Conservation (phyloP, 2,888 invertebrate species). For the Archips crataeganus region DNA sequence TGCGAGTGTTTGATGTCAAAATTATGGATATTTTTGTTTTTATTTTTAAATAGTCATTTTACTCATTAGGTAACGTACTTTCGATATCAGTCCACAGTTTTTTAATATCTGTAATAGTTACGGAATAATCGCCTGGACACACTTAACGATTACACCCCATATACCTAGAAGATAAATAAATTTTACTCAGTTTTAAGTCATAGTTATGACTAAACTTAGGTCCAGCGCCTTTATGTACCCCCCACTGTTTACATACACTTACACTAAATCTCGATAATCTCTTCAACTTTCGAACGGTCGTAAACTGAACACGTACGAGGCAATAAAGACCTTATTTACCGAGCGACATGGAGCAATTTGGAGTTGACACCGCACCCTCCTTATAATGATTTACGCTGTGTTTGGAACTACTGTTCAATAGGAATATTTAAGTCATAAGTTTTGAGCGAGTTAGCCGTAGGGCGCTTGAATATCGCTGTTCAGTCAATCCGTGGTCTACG, state of each 20-base stretch:
- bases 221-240: constrained; percentile 1
- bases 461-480: too few relatives aligned
- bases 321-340: constrained; percentile 41
- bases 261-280: constrained; percentile 39
- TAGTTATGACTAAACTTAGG: not conserved
- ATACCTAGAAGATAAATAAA: too few relatives aligned
- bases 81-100: too few relatives aligned
- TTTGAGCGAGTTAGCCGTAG: not conserved
- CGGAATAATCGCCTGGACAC: too few relatives aligned
- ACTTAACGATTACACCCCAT: too few relatives aligned
- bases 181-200: too few relatives aligned
- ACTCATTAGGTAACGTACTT: too few relatives aligned
- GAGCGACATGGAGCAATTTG: constrained; percentile 32
- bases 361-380: constrained; percentile 33
- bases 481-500: too few relatives aligned
- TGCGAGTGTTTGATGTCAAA: too few relatives aligned
- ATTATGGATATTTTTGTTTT: too few relatives aligned
- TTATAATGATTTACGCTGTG: constrained; percentile 40
- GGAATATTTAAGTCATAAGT: not conserved
- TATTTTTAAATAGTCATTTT: too few relatives aligned
- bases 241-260: constrained; percentile 16
- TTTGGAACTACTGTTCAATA: constrained; percentile 33
- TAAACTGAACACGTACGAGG: constrained; percentile 31
- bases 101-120: too few relatives aligned
- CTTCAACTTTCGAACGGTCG: constrained; percentile 11